Conservation (phyloP, 2,113 vertebrate genomes). For the Bufo bufo region DNA sequence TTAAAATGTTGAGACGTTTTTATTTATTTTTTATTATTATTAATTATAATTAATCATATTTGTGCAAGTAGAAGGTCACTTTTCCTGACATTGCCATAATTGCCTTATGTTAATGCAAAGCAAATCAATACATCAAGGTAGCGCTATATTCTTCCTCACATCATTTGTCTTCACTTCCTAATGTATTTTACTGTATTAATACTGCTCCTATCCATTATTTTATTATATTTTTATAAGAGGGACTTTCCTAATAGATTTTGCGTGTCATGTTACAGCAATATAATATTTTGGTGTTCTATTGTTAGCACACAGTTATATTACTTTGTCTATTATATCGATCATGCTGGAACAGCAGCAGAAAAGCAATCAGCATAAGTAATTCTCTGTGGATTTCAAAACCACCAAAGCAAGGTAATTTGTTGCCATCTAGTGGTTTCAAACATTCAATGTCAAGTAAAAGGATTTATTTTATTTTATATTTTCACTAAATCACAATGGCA, state of each 20-base stretch:
- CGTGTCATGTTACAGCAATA: neutral
- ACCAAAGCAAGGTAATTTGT: neutral
- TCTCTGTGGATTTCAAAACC: neutral
- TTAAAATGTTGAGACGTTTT: too few species aligned
- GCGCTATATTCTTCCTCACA: neutral
- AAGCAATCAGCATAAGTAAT: neutral
- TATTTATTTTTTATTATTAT: too few species aligned
- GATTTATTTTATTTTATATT: neutral
- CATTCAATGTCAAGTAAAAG: neutral
- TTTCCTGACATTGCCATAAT: too few species aligned
- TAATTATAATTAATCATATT: neutral
- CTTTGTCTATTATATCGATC: neutral
- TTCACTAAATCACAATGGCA: too few species aligned
- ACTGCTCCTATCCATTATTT: neutral
- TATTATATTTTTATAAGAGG: neutral
- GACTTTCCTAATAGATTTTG: neutral
- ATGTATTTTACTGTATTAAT: neutral
- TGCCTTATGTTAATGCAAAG: neutral
- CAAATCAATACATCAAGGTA: neutral
- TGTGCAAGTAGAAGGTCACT: too few species aligned
- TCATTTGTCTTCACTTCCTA: neutral
- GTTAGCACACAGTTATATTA: neutral
- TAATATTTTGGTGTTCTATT: neutral
- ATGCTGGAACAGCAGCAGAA: neutral
- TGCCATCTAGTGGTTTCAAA: slow-evolving; percentile 44